Percentiles rank a stretch among this genome's conserved stretches.
phyloP scores from a whole-genome alignment of 2,888 invertebrate genomes.

The Conops quadrifasciatus region DNA sequence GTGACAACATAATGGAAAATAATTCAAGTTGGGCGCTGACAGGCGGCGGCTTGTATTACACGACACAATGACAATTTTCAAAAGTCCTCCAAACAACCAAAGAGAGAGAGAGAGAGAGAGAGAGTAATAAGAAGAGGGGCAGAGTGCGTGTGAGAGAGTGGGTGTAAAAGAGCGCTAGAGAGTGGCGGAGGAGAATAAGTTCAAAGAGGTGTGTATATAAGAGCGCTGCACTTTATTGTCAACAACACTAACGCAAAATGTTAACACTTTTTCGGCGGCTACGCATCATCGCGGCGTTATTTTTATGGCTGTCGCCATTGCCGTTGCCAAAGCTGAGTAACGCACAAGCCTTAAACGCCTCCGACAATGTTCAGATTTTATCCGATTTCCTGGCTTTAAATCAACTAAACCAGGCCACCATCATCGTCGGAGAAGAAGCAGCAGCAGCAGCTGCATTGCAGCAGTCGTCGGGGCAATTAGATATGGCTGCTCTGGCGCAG shows the following conservation, averaged over 20 bases:
- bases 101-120: too few relatives aligned
- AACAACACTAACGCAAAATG: conserved; percentile 3
- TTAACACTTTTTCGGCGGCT: neutral
- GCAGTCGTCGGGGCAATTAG: conserved; percentile 14
- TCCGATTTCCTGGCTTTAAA: conserved; percentile 54
- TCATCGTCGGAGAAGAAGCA: conserved; percentile 46
- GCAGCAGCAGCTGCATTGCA: neutral
- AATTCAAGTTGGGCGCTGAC: conserved; percentile 5
- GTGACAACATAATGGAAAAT: conserved; percentile 31
- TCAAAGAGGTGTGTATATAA: neutral
- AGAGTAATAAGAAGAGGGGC: too few relatives aligned
- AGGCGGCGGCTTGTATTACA: too few relatives aligned
- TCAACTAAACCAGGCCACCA: conserved; percentile 54
- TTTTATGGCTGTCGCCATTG: neutral
- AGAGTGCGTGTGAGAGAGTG: neutral
- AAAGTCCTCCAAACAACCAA: neutral
- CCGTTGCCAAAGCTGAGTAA: neutral
- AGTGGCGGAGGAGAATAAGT: too few relatives aligned
- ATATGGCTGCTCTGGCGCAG: conserved; percentile 30
- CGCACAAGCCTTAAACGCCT: neutral
- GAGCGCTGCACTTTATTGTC: conserved; percentile 16
- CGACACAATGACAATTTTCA: neutral
- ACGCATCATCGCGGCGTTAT: neutral
- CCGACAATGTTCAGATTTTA: conserved; percentile 49
- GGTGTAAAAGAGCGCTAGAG: neutral